Base-by-base conservation (phyloP, 2,113 vertebrate species). In the Labrus mixtus region DNA sequence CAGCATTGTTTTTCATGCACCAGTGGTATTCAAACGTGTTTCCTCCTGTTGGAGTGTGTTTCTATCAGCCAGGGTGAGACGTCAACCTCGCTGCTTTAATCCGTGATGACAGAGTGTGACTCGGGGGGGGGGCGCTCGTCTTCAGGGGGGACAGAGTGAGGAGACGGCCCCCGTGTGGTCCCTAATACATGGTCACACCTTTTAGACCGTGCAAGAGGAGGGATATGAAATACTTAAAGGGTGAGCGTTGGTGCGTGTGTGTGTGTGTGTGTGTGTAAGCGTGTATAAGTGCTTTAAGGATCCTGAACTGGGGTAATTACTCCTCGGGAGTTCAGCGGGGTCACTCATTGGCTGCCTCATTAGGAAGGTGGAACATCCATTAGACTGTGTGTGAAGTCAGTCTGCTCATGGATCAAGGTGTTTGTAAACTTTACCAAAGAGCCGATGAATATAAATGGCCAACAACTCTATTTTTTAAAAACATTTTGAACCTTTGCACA, bases 161-260 rank as follows among this genome's bases (percentile, higher is more conserved):
- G 60, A 43, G 43, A 12, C 11, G 48, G 33, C 64, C 72, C 29
- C 43, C 2, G 10, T 62, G 72, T 25, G 76, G 73, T 37, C 63
- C 25, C 60, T 86, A 90, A 87, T 83, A 57, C 70, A 84, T n/a
- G 82, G 88, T 89, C 85, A 91, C 29, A 84, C 85, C 46, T 67
- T 86, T 85, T 66, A 78, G 61, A 87, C 68, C 76, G 37, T 87
- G 81, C 43, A 61, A 63, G 66, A 82, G 48, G 20, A 74, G 29
- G 29, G 53, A 61, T 68, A 63, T 82, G 60, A 69, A 79, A 76
- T 76, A 61, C 60, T 67, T 50, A 3, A 11, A 19, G 22, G 62
- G 43, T 1, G 11, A 36, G 45, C 0, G 10, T 8, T 25, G 13
- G 25, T 57, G 33, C 29, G 68, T 72, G 64, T 51, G 36, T 11